Base-by-base conservation (phyloP, 2,113 vertebrate genomes). In the human region DNA sequence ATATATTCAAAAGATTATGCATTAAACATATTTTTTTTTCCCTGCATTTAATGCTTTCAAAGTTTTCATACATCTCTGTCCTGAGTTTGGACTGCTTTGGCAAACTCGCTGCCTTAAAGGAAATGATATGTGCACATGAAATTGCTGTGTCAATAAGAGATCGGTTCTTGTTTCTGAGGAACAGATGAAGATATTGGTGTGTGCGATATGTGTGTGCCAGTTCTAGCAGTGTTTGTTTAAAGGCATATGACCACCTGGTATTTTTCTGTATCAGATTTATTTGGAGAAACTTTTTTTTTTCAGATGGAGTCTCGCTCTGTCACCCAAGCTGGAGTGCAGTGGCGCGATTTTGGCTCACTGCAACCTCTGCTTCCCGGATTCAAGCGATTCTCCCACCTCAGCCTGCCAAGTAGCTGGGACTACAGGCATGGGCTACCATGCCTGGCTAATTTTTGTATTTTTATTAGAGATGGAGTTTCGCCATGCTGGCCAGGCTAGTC, bases 1-100 rank as follows among this genome's bases (percentile, higher is more conserved):
- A 32, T 90, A 55, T 83, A 90, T 95, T 80, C 75, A 89, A 86
- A 97, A 93, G 85, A 96, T 94, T 57, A 94, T 89, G 82, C 93
- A 73, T 82, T 66, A 84, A 96, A 89, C 22, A 94, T 75, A 68
- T 81, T 66, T 89, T 79, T 61, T 17, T 48, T 50, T 64, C 1
- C 11, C 57, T 73, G 25, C 68, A 25, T 87, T 92, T 94, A 90
- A 66, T 55, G 35, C 45, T 90, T 90, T 79, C 59, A 61, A 73
- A 93, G 20, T 94, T 94, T 96, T 90, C 32, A 35, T 17, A 94
- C 48, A n/a, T 93, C 59, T 96, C 30, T 83, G 25, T 66, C 82
- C 94, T 94, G 82, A 86, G 73, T 89, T 93, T 92, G 95, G 59
- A 25, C n/a, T 73, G 52, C 50, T 85, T 75, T 95, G 93, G 87